Evolutionary conservation across 2,113 vertebrate genomes (phyloP).

Genomic region (Ardeotis arabs): DNA sequence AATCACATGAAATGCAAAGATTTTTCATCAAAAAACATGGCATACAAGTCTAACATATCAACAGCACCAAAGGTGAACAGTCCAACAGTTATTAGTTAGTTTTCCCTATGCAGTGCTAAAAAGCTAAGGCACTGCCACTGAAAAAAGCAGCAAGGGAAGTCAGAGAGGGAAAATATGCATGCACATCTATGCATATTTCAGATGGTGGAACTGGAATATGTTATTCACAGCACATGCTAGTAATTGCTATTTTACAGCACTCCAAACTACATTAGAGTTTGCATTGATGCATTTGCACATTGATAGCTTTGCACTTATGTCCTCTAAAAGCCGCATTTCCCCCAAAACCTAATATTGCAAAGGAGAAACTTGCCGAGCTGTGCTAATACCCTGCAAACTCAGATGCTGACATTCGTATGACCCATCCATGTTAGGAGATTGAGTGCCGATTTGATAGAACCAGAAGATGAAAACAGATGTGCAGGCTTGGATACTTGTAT

Average conservation of each 20-base stretch:
- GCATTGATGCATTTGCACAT: background rate
- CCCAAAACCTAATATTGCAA: background rate
- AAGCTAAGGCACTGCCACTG: background rate
- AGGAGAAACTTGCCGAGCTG: background rate
- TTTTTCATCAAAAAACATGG: background rate
- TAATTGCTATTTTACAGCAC: slow-evolving; percentile 8
- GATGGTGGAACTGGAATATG: background rate
- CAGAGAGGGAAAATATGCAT: background rate
- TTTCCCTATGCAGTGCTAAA: background rate
- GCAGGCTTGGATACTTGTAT: background rate
- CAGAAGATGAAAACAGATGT: background rate
- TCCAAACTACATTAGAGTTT: background rate
- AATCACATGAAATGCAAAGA: background rate
- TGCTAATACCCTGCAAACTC: background rate
- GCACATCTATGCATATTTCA: background rate
- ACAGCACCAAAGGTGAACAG: background rate
- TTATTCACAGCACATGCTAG: background rate
- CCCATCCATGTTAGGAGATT: background rate
- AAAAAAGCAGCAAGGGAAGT: background rate
- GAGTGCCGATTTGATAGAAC: background rate
- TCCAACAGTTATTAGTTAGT: background rate
- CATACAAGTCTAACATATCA: background rate
- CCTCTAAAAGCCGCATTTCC: background rate
- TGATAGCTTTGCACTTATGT: background rate
- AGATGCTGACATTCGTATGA: background rate